Evolutionary conservation across 2,113 vertebrate genomes (phyloP), one percentile per base, ranked within the genome.

Genomic region (Pachyramphus minor): DNA sequence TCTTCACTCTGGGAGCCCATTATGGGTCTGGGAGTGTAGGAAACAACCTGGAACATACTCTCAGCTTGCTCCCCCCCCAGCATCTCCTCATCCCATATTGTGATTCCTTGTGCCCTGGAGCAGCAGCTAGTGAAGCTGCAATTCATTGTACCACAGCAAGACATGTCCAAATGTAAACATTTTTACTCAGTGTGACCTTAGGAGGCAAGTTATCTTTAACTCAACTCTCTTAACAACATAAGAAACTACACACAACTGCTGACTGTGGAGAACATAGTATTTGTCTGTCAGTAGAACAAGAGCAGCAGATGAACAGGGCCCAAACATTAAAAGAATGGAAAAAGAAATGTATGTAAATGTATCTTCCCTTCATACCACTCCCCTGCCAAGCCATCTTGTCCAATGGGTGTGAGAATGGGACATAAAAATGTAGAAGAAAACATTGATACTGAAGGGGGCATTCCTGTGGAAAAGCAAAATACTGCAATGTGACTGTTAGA

Each of bases 1-100:
- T 42, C 27, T 37, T 73, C 28, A 37, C 0, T 1, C 14, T 60
- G 20, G 73, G 33, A 73, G 17, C 6, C 0, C 3, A 18, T 2
- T 23, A 15, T 23, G 20, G 53, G 37, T 39, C 49, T 7, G 62
- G 41, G 27, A 56, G 37, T 1, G 24, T 6, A 42, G 31, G 37
- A 24, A 60, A 21, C n/a, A 66, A 47, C 31, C 22, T 24, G 37
- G 55, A 33, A 13, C 35, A 11, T 6, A 22, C 50, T 17, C 2
- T 31, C 58, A 66, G 24, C 28, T 64, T n/a, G 45, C 23, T 19
- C 30, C 22, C 9, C 9, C 25, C 35, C 47, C 27, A 18, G 25
- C 22, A 63, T 17, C 24, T 76, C 14, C 49, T 56, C 37, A 35
- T 16, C 24, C n/a, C 59, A 14, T 3, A 9, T 15, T 15, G 21